Base-by-base conservation (phyloP, 2,797 vertebrate species). In the Moxostoma hubbsi region DNA sequence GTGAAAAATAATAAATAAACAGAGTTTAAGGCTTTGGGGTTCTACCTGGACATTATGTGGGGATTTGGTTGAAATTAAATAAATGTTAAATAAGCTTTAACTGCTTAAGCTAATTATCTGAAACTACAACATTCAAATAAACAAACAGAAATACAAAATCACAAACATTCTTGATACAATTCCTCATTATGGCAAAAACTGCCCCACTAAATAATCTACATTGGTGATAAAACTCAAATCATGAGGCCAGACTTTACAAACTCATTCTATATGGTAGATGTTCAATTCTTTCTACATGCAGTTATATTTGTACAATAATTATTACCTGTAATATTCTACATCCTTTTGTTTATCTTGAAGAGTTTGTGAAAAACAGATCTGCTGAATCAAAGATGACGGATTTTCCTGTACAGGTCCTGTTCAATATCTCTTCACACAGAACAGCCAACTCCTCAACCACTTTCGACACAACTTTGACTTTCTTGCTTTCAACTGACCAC, bases 331-430 rank as follows among this genome's bases (percentile, higher is more conserved):
- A 76, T 71, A 73, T 68, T 16, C 76, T 65, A 79, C 65, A 85
- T 77, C 82, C 54, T 80, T 74, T 66, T 7, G 57, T 71, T 79
- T 65, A 69, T 81, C 46, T 75, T 80, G 69, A 13, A 72, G 75
- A 70, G 82, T 59, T 61, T 76, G 74, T 81, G 83, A 85, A 87
- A 87, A 75, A 75, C 57, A 85, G 81, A 85, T 84, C 65, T 71
- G 77, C 77, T 77, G 59, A 49, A 75, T 83, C 77, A 83, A 80
- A 84, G 71, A 84, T 75, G 59, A 59, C 49, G 66, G 70, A 76
- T 70, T 76, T 68, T 79, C 79, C 79, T 82, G 58, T 36, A 4
- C 79, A 78, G 81, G 80, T 75, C 58, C n/a, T n/a, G 51, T 73
- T 69, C 72, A 73, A 84, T 80, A 69, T 73, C 10, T 79, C 64